These are phyloP conservation scores for Etia nguti DNA, from an alignment of 2,113 vertebrate species.

Conservation along the genomic window DNA sequence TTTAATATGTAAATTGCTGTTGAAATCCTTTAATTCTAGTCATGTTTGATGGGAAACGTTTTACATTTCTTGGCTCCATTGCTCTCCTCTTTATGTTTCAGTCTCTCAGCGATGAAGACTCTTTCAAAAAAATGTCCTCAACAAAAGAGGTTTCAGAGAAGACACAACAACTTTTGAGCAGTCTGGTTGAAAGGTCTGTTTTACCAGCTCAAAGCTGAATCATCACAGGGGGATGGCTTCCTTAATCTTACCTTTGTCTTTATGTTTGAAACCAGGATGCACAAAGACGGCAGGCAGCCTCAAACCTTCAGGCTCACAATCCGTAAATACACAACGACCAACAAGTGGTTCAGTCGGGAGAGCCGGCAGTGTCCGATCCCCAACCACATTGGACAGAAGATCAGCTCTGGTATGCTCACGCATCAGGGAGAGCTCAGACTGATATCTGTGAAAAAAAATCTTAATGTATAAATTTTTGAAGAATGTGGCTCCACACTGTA, in stretches of 20 bases:
- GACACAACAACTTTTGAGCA: slow-evolving; percentile 76
- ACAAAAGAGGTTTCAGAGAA: slow-evolving; percentile 76
- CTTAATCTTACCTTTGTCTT: not conserved
- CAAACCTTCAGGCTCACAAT: slow-evolving; percentile 79
- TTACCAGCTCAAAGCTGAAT: not conserved
- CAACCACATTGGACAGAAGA: slow-evolving; percentile 72
- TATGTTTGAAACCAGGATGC: slow-evolving; percentile 67
- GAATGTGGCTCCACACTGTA: rapidly evolving
- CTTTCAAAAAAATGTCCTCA: slow-evolving; percentile 84
- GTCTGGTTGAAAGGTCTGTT: slow-evolving; percentile 77
- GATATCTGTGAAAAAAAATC: not conserved
- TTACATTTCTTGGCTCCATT: not conserved
- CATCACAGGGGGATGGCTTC: not conserved
- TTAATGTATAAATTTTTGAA: not conserved
- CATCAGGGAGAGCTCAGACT: rapidly evolving
- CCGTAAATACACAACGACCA: slow-evolving; percentile 64
- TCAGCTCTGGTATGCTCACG: slow-evolving; percentile 69
- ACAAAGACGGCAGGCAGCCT: slow-evolving; percentile 80
- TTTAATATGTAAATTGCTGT: not conserved
- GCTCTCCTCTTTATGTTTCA: slow-evolving; percentile 41
- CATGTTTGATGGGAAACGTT: not conserved
- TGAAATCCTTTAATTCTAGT: not conserved
- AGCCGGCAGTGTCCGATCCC: slow-evolving; percentile 85
- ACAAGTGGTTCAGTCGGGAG: slow-evolving; percentile 77
- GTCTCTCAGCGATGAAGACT: slow-evolving; percentile 93